phyloP scores from a whole-genome alignment of 2,888 invertebrate species.

The Slavum lentiscoides region DNA sequence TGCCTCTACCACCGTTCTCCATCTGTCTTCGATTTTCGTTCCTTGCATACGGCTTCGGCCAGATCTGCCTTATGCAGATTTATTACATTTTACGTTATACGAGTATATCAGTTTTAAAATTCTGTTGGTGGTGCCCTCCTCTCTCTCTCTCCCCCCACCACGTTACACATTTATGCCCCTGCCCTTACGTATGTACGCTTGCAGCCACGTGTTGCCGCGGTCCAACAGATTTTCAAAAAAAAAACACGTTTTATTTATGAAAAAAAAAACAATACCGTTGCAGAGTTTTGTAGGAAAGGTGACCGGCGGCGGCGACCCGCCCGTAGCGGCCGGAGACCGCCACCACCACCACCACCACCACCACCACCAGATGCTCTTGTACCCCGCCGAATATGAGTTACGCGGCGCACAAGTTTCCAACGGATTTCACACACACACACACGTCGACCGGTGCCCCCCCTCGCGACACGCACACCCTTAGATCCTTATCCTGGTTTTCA shows the following conservation, averaged over 20 bases:
- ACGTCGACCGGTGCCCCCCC: neutral
- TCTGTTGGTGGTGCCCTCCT: too few species aligned
- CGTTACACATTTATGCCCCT: neutral
- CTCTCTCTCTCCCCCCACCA: too few species aligned
- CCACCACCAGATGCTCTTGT: slow-evolving; percentile 17
- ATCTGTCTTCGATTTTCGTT: too few species aligned
- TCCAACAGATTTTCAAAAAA: slow-evolving; percentile 28
- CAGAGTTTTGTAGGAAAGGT: neutral
- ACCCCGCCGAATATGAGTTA: neutral
- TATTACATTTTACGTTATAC: too few species aligned
- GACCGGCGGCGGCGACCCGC: neutral
- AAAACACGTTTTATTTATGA: neutral
- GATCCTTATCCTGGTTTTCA: slow-evolving; percentile 44
- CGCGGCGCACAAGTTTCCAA: slow-evolving; percentile 21
- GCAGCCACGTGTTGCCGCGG: neutral
- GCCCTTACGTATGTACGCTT: neutral
- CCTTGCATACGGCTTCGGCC: too few species aligned
- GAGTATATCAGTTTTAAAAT: too few species aligned
- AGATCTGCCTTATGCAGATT: too few species aligned
- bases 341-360: neutral
- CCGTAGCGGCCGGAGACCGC: too few species aligned
- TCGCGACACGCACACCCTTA: neutral
- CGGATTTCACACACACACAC: slow-evolving; percentile 28
- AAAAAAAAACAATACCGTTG: neutral
- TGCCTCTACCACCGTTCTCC: too few species aligned